Evolutionary conservation across 2,113 vertebrate genomes (phyloP).

Genomic region (Harpagus bidentatus): DNA sequence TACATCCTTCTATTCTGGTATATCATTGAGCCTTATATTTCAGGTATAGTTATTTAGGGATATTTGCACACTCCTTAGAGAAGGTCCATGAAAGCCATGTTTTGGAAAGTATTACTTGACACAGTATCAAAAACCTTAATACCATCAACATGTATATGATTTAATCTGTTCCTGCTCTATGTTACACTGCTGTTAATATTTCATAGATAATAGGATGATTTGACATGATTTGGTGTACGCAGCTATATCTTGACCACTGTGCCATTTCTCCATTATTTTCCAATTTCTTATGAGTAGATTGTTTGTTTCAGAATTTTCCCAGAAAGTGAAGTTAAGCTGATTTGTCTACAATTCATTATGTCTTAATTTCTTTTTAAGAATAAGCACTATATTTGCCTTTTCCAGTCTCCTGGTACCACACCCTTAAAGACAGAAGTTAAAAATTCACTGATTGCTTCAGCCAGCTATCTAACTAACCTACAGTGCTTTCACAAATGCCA

Average conservation of each 20-base stretch:
- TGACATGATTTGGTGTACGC: background rate
- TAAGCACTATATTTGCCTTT: background rate
- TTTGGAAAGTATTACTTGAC: background rate
- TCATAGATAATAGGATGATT: background rate
- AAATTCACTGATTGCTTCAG: background rate
- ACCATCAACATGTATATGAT: background rate
- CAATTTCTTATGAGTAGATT: background rate
- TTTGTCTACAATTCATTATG: rapidly evolving
- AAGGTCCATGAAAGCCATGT: background rate
- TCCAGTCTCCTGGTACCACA: background rate
- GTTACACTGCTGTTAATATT: background rate
- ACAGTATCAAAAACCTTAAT: background rate
- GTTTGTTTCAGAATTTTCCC: background rate
- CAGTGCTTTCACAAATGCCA: background rate
- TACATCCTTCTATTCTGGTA: background rate
- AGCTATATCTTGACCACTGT: background rate
- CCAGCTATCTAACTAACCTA: background rate
- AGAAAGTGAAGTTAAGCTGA: background rate
- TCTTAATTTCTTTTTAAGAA: background rate
- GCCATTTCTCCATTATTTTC: background rate
- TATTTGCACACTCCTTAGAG: background rate
- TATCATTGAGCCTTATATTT: background rate
- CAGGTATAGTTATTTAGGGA: background rate
- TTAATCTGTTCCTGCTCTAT: background rate
- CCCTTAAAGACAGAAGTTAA: background rate